Percentiles rank a stretch among this genome's conserved stretches.
Conservation (phyloP, 2,113 vertebrate genomes). For the Macrotis lagotis region DNA sequence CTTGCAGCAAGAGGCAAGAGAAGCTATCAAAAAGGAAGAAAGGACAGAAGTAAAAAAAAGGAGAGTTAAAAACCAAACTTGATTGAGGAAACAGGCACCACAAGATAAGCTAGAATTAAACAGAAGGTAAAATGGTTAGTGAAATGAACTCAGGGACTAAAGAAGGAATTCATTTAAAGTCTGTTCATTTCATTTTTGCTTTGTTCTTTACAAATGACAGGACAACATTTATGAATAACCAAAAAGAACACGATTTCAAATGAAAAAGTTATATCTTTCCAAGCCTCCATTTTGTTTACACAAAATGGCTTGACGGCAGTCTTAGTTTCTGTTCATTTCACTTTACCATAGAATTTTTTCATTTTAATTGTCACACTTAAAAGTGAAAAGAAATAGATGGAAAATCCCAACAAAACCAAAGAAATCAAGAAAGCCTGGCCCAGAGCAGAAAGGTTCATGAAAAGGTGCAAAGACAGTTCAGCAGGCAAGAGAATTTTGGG, state of each 20-base stretch:
- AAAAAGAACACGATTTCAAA: conserved; percentile 68
- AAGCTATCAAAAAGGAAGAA: conserved; percentile 89
- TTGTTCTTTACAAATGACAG: conserved; percentile 69
- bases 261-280: conserved; percentile 69
- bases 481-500: conserved; percentile 38
- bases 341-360: conserved; percentile 62
- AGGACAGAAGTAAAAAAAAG: conserved; percentile 85
- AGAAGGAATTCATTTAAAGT: conserved; percentile 71
- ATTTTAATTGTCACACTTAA: conserved; percentile 63
- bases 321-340: conserved; percentile 60
- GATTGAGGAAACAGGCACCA: conserved; percentile 84
- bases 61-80: conserved; percentile 88
- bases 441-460: conserved; percentile 65
- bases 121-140: conserved; percentile 83
- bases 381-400: conserved; percentile 65
- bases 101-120: conserved; percentile 83
- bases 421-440: conserved; percentile 48
- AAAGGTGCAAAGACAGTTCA: conserved; percentile 53
- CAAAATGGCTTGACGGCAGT: conserved; percentile 57
- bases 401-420: conserved; percentile 65
- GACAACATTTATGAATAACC: conserved; percentile 72
- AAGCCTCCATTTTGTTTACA: conserved; percentile 67
- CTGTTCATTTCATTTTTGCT: conserved; percentile 39
- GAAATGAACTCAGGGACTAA: conserved; percentile 71
- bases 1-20: conserved; percentile 93